Evolutionary conservation across 2,888 invertebrate genomes (phyloP), one percentile per base, ranked within the genome.

Genomic region (Apoda limacodes): DNA sequence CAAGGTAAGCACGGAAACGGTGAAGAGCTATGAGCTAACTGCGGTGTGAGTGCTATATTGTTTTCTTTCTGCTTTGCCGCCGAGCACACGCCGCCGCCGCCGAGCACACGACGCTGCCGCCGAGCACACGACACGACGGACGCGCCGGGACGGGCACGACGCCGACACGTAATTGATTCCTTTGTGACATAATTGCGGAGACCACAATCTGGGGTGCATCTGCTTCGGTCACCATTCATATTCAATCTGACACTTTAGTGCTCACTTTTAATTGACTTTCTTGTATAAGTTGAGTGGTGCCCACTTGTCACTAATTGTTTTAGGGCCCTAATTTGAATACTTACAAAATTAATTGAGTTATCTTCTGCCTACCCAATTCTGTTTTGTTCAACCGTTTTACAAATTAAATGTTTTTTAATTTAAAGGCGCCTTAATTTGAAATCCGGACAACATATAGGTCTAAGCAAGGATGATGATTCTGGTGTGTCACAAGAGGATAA

Each of bases 151-250:
- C 32, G 34, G 30, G n/a, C n/a, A n/a, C 34, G 31, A 46, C 50
- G 51, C 50, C 48, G 46, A 45, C 48, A 43, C 45, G 47, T 74
- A 76, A 78, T 74, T 70, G 72, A 74, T 76, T 75, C 75, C 63
- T 78, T 76, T 76, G 76, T 74, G 55, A 44, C 41, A 51, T 65
- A 63, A 69, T 66, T 61, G 67, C 66, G 62, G n/a, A 5, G n/a
- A 9, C 9, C 9, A 9, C 12, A 6, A 11, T 11, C 12, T 9
- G n/a, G 13, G 13, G 22, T 7, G 29, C 7, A 12, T 9, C 32
- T 17, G 34, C 23, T 33, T 38, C 43, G 29, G 32, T 40, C 50
- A 35, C 42, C 59, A 54, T 61, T 53, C 63, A 60, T 58, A 63
- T 67, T 65, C 64, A 62, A 52, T 56, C 17, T 61, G 60, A 60